A percentile compares a stretch with the other conserved stretches of the same genome.
Evolutionary conservation across 2,888 invertebrate genomes (phyloP).

Genomic region (Operophtera brumata): DNA sequence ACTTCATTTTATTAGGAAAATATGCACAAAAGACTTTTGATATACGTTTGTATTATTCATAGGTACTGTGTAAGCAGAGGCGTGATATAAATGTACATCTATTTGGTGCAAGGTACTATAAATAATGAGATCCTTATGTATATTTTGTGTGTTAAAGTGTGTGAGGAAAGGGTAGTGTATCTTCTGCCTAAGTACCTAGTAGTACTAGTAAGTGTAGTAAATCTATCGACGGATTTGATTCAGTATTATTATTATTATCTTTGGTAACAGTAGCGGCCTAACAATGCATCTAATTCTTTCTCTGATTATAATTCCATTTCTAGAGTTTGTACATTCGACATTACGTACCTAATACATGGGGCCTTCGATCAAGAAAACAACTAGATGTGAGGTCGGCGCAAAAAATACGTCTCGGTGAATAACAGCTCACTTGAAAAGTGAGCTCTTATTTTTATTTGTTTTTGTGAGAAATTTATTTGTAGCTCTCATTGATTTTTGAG

Average conservation of each 20-base stretch:
- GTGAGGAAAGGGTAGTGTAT: slow-evolving; percentile 11
- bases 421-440: too few species aligned
- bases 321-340: slow-evolving; percentile 55
- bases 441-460: too few species aligned
- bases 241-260: slow-evolving; percentile 17
- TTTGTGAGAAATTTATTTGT: too few species aligned
- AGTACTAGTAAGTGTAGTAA: neutral
- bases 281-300: slow-evolving; percentile 8
- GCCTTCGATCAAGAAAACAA: too few species aligned
- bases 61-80: slow-evolving; percentile 49
- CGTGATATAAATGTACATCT: slow-evolving; percentile 35
- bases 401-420: too few species aligned
- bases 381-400: too few species aligned
- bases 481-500: too few species aligned
- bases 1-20: slow-evolving; percentile 61
- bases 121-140: slow-evolving; percentile 25
- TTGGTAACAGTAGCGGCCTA: slow-evolving; percentile 18
- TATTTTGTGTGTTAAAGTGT: slow-evolving; percentile 5
- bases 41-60: slow-evolving; percentile 38
- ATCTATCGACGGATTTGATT: slow-evolving; percentile 30
- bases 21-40: slow-evolving; percentile 57
- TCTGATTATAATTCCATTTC: slow-evolving; percentile 37
- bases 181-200: slow-evolving; percentile 6
- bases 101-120: slow-evolving; percentile 24
- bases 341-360: slow-evolving; percentile 37